Conservation (phyloP, 2,113 vertebrate species). For the Boulengerochromis microlepis region DNA sequence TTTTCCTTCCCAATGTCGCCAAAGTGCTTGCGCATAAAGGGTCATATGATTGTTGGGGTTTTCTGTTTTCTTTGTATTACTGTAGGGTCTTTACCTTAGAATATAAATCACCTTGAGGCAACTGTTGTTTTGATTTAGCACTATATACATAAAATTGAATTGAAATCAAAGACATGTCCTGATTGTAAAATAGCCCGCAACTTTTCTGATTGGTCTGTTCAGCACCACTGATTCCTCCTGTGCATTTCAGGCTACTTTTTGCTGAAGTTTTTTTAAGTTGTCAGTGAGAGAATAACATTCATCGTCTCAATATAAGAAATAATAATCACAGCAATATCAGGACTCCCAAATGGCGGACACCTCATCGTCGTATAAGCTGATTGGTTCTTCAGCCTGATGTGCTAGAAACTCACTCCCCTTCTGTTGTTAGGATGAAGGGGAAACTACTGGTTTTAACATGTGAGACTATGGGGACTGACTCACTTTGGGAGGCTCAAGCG, state of each 20-base stretch:
- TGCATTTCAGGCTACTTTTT: neutral
- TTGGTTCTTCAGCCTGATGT: neutral
- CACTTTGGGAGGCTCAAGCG: neutral
- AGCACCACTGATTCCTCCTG: neutral
- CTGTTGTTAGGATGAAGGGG: neutral
- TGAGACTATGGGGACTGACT: neutral
- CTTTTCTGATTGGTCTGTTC: neutral
- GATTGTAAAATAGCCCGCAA: neutral
- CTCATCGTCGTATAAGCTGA: neutral
- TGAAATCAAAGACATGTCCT: neutral
- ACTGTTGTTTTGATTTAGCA: neutral
- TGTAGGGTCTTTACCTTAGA: neutral
- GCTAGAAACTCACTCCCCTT: neutral
- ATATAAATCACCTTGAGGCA: neutral
- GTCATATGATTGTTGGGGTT: neutral
- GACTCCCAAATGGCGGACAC: neutral
- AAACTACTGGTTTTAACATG: neutral
- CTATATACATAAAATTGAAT: neutral
- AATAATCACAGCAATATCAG: neutral
- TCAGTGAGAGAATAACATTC: neutral
- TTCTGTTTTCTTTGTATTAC: neutral
- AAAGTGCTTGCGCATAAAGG: neutral
- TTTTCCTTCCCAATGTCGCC: fast-evolving
- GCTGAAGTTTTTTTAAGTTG: neutral
- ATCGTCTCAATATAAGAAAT: neutral